Percentiles rank a stretch among this genome's conserved stretches.
Conservation (phyloP, 1,140 invertebrate genomes). For the Radopholus similis region DNA sequence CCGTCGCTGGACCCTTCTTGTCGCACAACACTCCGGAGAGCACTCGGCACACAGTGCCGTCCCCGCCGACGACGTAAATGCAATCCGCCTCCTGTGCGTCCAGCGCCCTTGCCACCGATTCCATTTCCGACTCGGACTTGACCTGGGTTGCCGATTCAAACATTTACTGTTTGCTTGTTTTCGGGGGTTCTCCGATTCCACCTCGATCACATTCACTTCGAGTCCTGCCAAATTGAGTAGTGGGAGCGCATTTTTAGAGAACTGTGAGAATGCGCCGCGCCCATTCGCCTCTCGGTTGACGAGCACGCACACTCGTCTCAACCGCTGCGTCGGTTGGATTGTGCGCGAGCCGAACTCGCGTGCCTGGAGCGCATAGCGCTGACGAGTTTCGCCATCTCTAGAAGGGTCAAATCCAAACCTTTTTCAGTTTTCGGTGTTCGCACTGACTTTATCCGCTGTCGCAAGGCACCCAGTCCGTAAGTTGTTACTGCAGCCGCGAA, state of each 20-base stretch:
- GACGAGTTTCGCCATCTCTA: constrained; percentile 32
- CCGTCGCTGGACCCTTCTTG: not conserved
- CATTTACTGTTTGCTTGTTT: not conserved
- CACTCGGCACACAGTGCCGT: constrained; percentile 28
- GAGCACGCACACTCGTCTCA: constrained; percentile 27
- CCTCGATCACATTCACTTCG: constrained; percentile 32
- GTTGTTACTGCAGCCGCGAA: constrained; percentile 17
- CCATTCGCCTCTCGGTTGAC: constrained; percentile 27
- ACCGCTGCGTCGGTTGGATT: constrained; percentile 10
- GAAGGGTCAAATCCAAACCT: constrained; percentile 8
- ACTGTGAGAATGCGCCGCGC: constrained; percentile 16
- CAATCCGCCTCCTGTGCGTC: constrained; percentile 31
- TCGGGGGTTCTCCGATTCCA: not conserved
- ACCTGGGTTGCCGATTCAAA: constrained; percentile 15
- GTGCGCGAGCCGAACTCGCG: constrained; percentile 16
- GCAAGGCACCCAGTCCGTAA: constrained; percentile 3
- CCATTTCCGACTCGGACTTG: constrained; percentile 15
- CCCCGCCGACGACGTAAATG: constrained; percentile 34
- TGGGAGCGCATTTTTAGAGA: constrained; percentile 36
- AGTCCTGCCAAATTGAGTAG: constrained; percentile 34
- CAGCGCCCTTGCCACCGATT: constrained; percentile 16
- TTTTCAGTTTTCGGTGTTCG: not conserved
- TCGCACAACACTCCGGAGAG: constrained; percentile 17
- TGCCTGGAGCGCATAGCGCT: constrained; percentile 28
- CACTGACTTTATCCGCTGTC: not conserved